A percentile compares a stretch with the other conserved stretches of the same genome.
phyloP scores from a whole-genome alignment of 2,888 invertebrate genomes.

The Dendrolimus houi region DNA sequence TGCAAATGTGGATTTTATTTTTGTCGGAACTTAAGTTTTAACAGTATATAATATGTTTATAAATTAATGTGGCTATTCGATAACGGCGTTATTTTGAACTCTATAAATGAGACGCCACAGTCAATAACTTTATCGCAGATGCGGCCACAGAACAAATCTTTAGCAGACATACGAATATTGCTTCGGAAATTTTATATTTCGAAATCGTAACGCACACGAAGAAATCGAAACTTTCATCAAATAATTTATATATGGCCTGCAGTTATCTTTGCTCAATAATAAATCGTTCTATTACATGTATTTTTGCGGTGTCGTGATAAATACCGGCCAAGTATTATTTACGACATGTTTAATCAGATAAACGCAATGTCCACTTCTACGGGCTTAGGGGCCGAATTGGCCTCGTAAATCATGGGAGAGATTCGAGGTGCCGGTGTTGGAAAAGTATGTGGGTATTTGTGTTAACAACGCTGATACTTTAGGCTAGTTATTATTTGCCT shows the following conservation, averaged over 20 bases:
- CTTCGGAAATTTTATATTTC: too few species aligned
- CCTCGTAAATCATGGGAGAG: constrained; percentile 54
- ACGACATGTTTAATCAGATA: constrained; percentile 68
- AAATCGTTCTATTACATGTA: constrained; percentile 56
- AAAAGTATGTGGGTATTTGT: neutral
- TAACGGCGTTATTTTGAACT: too few species aligned
- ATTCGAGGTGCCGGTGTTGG: constrained; percentile 16
- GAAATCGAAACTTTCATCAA: neutral
- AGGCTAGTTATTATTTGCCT: too few species aligned
- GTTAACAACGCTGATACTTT: neutral
- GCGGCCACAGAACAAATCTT: too few species aligned
- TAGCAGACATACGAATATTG: too few species aligned
- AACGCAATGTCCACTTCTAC: constrained; percentile 50
- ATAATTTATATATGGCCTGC: neutral
- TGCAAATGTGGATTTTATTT: too few species aligned
- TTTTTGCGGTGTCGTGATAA: constrained; percentile 58
- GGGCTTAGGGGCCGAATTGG: constrained; percentile 54
- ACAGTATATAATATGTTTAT: too few species aligned
- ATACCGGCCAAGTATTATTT: constrained; percentile 66
- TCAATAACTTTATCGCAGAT: too few species aligned
- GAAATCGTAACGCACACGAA: neutral
- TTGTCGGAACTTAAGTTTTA: too few species aligned
- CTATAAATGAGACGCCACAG: too few species aligned
- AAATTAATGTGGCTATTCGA: too few species aligned
- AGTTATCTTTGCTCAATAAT: constrained; percentile 31